Evolutionary conservation across 2,888 invertebrate genomes (phyloP), one percentile per base, ranked within the genome.

Genomic region (Xylophagus ater): DNA sequence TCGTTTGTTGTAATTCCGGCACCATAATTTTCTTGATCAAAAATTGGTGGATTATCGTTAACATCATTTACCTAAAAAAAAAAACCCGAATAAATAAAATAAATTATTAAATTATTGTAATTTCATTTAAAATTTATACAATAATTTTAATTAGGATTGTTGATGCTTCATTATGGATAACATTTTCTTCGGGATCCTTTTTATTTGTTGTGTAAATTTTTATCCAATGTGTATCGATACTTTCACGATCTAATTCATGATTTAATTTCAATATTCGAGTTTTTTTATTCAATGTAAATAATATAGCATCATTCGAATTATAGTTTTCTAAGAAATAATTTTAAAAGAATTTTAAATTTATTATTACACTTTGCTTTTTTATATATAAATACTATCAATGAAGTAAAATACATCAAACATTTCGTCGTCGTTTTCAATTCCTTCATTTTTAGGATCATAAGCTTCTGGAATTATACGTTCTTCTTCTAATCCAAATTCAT

Each of bases 31-130:
- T 52, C 37, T n/a, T 58, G 53, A 4, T 52, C 54, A 57, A 78
- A 79, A 28, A 55, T 51, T 1, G 78, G 79, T 30, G 49, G 45
- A 48, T 72, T 68, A 29, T 76, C 75, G 48, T 77, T 72, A 1
- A 71, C 68, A 56, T 78, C 78, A 21, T 69, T 57, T 0, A 77
- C 74, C 76, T 77, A 48, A 29, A 42, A 45, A 18, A 19, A 5
- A 34, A 23, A 23, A 14, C 13, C 9, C 2, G 8, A 15, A 30
- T 15, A 10, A 14, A 3, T 30, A 15, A 4, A 15, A 4, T 15
- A 13, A 17, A 15, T 25, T 36, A 10, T 14, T 10, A 33, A 28
- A 17, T 20, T 24, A 18, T 14, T 15, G 10, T 15, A 8, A 19
- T 10, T 25, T 6, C 1, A 30, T 9, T 23, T 23, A 13, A 10